Conservation (phyloP, 2,797 vertebrate genomes). For the Gambusia yucatana region DNA sequence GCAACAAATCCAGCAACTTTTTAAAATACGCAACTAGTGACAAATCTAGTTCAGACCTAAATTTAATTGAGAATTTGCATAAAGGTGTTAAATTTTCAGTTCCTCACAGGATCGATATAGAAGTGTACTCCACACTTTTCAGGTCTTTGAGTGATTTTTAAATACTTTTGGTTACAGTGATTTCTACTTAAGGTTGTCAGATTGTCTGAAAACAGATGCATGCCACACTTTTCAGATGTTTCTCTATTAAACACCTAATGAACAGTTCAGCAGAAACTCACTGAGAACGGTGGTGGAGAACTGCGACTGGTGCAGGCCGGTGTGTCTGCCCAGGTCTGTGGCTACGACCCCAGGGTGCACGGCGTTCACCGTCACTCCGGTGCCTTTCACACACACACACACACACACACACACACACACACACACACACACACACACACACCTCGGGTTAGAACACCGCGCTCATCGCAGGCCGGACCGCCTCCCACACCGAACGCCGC, state of each 20-base stretch:
- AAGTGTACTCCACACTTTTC: not conserved
- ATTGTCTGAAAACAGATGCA: not conserved
- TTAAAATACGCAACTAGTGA: too few species aligned
- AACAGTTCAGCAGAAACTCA: slow-evolving; percentile 66
- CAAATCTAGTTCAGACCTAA: not conserved
- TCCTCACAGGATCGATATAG: not conserved
- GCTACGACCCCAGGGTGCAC: slow-evolving; percentile 87
- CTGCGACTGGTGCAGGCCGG: slow-evolving; percentile 83
- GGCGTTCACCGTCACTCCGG: slow-evolving; percentile 84
- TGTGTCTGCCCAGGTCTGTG: slow-evolving; percentile 87
- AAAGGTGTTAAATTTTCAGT: not conserved
- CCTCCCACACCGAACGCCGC: slow-evolving; percentile 62
- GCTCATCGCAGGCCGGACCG: slow-evolving; percentile 49
- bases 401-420: slow-evolving; percentile 9
- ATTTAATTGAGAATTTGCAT: not conserved
- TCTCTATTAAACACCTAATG: not conserved
- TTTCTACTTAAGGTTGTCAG: not conserved
- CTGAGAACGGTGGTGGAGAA: slow-evolving; percentile 83
- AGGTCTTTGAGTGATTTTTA: not conserved
- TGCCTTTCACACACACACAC: slow-evolving; percentile 69
- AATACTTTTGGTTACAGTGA: not conserved
- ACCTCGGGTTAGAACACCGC: slow-evolving; percentile 49
- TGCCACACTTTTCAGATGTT: not conserved
- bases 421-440: slow-evolving; percentile 12
- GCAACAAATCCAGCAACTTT: too few species aligned